Evolutionary conservation across 1,140 invertebrate genomes (phyloP).

Genomic region (Scaptomyza montana): DNA sequence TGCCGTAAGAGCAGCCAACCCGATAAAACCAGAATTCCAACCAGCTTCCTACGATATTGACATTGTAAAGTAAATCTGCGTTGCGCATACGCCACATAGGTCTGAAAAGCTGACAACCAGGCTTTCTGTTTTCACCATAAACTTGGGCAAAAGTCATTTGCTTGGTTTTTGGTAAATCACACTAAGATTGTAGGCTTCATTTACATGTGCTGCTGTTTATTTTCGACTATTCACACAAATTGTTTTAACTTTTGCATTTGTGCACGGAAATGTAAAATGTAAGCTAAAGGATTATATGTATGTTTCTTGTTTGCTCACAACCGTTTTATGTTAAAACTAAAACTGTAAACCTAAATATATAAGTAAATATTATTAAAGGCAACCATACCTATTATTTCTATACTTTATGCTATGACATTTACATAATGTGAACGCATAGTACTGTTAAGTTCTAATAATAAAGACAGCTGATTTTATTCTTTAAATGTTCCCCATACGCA

Average conservation of each 20-base stretch:
- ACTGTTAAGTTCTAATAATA: conserved; percentile 8
- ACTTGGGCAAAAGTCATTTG: conserved; percentile 39
- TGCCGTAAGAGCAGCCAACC: conserved; percentile 46
- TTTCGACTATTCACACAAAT: conserved; percentile 45
- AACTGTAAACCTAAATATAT: not conserved
- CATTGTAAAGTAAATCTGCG: conserved; percentile 66
- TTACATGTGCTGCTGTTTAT: conserved; percentile 40
- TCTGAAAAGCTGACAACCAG: conserved; percentile 9
- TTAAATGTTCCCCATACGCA: not conserved
- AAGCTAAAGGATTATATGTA: too few relatives aligned
- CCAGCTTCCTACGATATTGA: conserved; percentile 54
- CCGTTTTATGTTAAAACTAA: not conserved
- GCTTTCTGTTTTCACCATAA: conserved; percentile 27
- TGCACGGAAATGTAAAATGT: not conserved
- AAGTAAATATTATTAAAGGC: too few relatives aligned
- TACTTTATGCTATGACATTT: not conserved
- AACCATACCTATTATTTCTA: too few relatives aligned
- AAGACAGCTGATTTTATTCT: conserved; percentile 1
- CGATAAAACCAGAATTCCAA: not conserved
- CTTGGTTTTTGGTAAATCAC: conserved; percentile 10
- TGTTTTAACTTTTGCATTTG: conserved; percentile 10
- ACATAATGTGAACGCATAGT: not conserved
- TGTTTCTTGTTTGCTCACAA: too few relatives aligned
- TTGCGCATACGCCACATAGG: conserved; percentile 71
- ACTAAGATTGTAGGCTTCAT: conserved; percentile 47